These are phyloP conservation scores for Xyrauchen texanus DNA, from an alignment of 2,113 vertebrate species.

Conservation along the genomic window DNA sequence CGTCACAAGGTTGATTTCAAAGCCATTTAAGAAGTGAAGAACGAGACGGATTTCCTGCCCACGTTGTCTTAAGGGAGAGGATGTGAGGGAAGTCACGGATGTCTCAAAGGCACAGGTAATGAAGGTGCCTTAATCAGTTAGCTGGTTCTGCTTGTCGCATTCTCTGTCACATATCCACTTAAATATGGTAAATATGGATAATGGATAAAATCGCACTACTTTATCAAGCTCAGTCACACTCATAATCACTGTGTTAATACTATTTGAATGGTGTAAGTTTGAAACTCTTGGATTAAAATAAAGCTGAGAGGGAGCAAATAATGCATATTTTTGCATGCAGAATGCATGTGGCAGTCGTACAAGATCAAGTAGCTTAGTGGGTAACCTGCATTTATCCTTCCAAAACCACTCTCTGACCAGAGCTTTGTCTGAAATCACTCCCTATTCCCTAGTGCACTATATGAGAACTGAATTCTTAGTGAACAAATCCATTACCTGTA, in stretches of 20 bases:
- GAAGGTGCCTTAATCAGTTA: conserved; percentile 72
- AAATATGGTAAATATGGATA: conserved; percentile 71
- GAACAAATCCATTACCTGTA: too few relatives aligned
- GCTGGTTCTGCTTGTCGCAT: conserved; percentile 76
- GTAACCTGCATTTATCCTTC: conserved; percentile 60
- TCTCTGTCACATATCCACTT: conserved; percentile 74
- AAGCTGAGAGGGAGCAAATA: conserved; percentile 61
- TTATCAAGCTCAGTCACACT: conserved; percentile 74
- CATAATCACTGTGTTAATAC: conserved; percentile 75
- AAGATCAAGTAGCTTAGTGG: conserved; percentile 53
- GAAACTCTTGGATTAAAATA: conserved; percentile 78
- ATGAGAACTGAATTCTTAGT: too few relatives aligned
- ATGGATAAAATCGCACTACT: conserved; percentile 66
- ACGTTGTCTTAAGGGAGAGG: conserved; percentile 53
- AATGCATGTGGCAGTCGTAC: conserved; percentile 51
- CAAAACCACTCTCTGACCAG: conserved; percentile 26
- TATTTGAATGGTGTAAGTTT: conserved; percentile 72
- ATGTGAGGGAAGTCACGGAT: conserved; percentile 65
- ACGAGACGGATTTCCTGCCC: conserved; percentile 74
- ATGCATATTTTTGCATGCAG: conserved; percentile 70
- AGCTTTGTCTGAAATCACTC: conserved; percentile 18
- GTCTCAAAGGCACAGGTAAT: conserved; percentile 74
- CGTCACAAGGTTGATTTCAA: conserved; percentile 67
- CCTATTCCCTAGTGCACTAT: not conserved
- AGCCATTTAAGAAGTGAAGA: conserved; percentile 67